phyloP scores from a whole-genome alignment of 2,797 vertebrate genomes.

The Manis pentadactyla region DNA sequence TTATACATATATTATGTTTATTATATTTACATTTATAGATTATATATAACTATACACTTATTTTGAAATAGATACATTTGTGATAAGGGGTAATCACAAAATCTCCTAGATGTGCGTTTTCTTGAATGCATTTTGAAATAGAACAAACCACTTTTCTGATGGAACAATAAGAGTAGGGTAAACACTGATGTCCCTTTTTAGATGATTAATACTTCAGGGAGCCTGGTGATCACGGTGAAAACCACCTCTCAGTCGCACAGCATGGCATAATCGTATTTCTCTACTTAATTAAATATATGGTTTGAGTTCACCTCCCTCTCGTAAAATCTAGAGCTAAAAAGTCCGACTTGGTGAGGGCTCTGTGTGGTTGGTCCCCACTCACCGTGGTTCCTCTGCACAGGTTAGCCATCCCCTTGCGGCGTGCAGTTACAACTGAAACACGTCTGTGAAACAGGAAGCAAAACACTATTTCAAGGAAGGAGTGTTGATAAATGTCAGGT shows the following conservation, averaged over 20 bases:
- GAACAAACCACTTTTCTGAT: background rate
- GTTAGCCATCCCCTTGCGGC: accelerated
- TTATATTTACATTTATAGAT: background rate
- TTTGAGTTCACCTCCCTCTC: background rate
- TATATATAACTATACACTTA: background rate
- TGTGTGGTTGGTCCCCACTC: accelerated
- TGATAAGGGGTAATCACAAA: background rate
- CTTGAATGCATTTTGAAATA: background rate
- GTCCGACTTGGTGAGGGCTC: background rate
- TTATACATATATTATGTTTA: too few species aligned
- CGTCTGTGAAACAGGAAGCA: background rate
- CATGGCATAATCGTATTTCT: background rate
- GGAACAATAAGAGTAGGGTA: background rate
- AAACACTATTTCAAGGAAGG: background rate
- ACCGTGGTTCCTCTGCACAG: accelerated
- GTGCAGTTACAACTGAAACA: accelerated
- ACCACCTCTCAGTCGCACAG: background rate
- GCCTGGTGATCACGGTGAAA: background rate
- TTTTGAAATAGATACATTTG: background rate
- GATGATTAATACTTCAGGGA: background rate
- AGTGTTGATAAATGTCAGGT: background rate
- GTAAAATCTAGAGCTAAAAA: background rate
- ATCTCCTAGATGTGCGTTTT: background rate
- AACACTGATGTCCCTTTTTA: background rate
- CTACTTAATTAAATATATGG: background rate